Base-by-base conservation (phyloP, 2,113 vertebrate genomes). In the Odontophorus gujanensis region DNA sequence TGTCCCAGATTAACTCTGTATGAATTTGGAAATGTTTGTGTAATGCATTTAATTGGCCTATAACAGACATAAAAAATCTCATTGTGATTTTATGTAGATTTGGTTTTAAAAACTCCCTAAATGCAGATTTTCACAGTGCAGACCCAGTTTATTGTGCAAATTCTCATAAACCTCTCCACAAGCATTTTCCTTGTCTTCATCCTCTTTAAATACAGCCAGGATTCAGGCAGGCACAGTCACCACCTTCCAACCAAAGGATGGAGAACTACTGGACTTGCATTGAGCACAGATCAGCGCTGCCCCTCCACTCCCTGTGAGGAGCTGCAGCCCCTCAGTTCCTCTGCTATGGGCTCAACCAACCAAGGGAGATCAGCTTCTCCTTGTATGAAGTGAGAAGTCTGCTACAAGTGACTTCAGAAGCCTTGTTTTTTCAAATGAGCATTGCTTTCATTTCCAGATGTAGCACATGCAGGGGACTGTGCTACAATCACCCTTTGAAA, bases 51-150 rank as follows among this genome's bases (percentile, higher is more conserved):
- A 89, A 92, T 87, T 83, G 63, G 63, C 36, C 68, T 87, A 17
- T 78, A 92, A 83, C 18, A 89, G 59, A 47, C 7, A 24, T 36
- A 43, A 90, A 90, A 84, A 51, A 62, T 42, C 48, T 30, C 7
- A 81, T 84, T 85, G 65, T 91, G 53, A 67, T 87, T 87, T 91
- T 78, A 91, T 86, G 61, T 78, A 89, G 82, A 91, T 88, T 90
- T 43, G 14, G 6, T 83, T 95, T 90, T 81, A 42, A 96, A 83
- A 11, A 19, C 24, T 90, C 86, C 83, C 86, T 81, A 76, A 90
- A 79, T 68, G 51, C 76, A 8, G 83, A 66, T 95, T 93, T 92
- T 74, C 72, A 71, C 67, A 63, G 7, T 43, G 38, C 34, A 74
- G 85, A 72, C 73, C 36, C 51, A 47, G 51, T 89, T 95, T 74